Evolutionary conservation across 2,797 vertebrate species (phyloP), one percentile per base, ranked within the genome.

Genomic region (Lepidocolaptes lacrymiger): DNA sequence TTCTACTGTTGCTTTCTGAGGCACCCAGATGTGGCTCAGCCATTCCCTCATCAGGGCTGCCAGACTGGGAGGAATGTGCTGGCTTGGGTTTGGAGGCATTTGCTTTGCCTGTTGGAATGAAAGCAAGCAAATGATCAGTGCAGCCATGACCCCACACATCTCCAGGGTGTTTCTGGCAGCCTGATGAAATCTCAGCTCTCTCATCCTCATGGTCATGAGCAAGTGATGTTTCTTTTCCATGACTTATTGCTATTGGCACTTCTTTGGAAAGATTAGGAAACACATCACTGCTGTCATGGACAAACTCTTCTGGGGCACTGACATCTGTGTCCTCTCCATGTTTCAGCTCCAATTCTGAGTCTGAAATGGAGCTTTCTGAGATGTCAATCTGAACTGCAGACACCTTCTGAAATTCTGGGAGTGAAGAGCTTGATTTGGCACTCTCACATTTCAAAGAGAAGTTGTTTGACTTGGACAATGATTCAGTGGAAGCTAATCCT

Each of bases 321-420:
- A 91, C 66, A 20, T 97, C 95, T 6, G 88, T 91, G 49, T 95
- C 96, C 12, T 95, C 92, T 44, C 64, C 37, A 5, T 66, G 77
- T 21, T 95, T 81, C 11, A 95, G 49, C n/a, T 93, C 97, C 26
- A 55, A 61, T 46, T 95, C 93, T 0, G 76, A 93, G 20, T 76
- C 85, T 46, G 97, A 98, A 54, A 26, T 3, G 4, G 97, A 96
- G 67, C 96, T 96, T 82, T 89, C 75, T 0, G 51, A 98, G 37
- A 98, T 63, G 36, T 95, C 79, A 10, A 96, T 74, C 46, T 86
- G 54, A 62, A 91, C n/a, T 3, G 98, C 98, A 8, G 96, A 92
- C 15, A 58, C 97, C 62, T 97, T 97, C 72, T 93, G 97, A 85
- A 98, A 98, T 67, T 96, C 97, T 44, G 71, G 62, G 48, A 95